A percentile compares a stretch with the other conserved stretches of the same genome.
Evolutionary conservation across 2,113 vertebrate species (phyloP).

Genomic region (Dasypus novemcinctus): DNA sequence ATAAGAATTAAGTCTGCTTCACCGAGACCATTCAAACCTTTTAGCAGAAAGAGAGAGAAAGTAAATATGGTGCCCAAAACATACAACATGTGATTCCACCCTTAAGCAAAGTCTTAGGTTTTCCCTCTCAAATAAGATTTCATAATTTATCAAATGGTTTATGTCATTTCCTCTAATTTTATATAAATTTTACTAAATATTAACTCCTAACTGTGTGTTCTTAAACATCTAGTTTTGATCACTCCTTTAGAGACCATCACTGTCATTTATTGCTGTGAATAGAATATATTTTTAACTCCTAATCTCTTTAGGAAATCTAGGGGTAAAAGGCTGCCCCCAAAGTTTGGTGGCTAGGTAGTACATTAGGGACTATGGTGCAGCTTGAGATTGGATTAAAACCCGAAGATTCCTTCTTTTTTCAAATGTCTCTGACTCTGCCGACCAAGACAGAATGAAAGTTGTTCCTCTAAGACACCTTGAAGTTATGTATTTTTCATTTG

Average conservation of each 20-base stretch:
- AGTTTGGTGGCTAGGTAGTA: not conserved
- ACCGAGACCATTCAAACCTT: not conserved
- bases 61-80: not conserved
- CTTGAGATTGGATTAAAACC: not conserved
- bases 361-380: not conserved
- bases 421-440: not conserved
- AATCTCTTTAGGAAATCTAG: not conserved
- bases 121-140: slow-evolving; percentile 61
- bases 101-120: not conserved
- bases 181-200: not conserved
- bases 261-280: slow-evolving; percentile 14
- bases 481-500: not conserved
- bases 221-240: not conserved
- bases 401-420: not conserved
- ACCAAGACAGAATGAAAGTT: not conserved
- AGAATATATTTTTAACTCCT: not conserved
- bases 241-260: not conserved
- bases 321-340: not conserved
- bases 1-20: not conserved
- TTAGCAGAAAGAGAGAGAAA: not conserved
- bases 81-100: not conserved
- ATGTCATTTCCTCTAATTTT: not conserved
- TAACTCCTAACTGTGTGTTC: slow-evolving; percentile 52
- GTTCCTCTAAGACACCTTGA: fast-evolving
- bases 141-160: slow-evolving; percentile 67